A percentile compares a stretch with the other conserved stretches of the same genome.
Evolutionary conservation across 2,797 vertebrate species (phyloP).

Genomic region (Catostomus latipinnis): DNA sequence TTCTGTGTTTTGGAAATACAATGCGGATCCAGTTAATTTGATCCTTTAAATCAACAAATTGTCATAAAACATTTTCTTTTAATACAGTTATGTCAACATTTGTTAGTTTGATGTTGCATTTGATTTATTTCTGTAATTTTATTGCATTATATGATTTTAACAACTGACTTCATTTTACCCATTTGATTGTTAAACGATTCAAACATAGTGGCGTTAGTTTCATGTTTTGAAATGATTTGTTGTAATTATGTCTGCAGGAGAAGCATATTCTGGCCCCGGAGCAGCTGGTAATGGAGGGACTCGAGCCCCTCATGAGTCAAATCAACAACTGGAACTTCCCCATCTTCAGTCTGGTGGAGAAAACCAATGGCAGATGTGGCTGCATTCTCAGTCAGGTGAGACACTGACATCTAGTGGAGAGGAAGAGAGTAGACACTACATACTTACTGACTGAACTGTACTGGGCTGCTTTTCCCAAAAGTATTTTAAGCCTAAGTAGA

Average conservation of each 20-base stretch:
- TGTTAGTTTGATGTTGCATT: neutral
- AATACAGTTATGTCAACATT: neutral
- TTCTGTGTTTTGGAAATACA: too few species aligned
- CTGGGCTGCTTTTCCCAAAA: neutral
- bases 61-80: neutral
- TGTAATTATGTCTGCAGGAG: conserved; percentile 75
- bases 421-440: neutral
- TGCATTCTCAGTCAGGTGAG: conserved; percentile 97
- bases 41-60: neutral
- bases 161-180: neutral
- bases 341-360: conserved; percentile 95
- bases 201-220: neutral
- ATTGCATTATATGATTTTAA: too few species aligned
- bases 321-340: conserved; percentile 99
- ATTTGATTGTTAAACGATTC: neutral
- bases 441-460: neutral
- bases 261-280: conserved; percentile 91
- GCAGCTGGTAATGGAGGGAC: conserved; percentile 91
- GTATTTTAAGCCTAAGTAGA: neutral
- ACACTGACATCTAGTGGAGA: conserved; percentile 34
- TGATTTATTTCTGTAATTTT: neutral
- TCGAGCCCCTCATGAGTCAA: conserved; percentile 90
- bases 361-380: conserved; percentile 90
- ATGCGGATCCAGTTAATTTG: neutral
- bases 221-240: neutral